phyloP scores from a whole-genome alignment of 2,888 invertebrate species.

The Pristionchus fissidentatus region DNA sequence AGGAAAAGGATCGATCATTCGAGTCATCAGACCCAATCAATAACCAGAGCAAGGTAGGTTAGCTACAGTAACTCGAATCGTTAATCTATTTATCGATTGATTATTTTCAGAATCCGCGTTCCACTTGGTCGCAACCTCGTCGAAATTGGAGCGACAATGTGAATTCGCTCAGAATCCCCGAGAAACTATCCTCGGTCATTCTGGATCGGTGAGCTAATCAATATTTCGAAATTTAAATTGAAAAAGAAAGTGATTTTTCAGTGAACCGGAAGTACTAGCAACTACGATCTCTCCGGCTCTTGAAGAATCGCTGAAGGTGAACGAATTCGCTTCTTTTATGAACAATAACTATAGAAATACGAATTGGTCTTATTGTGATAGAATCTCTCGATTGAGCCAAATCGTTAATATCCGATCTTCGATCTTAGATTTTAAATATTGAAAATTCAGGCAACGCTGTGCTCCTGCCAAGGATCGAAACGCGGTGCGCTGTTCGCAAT shows the following conservation, averaged over 20 bases:
- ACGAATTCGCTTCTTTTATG: too few species aligned
- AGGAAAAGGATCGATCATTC: too few species aligned
- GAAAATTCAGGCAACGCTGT: neutral
- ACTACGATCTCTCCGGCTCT: neutral
- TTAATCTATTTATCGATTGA: neutral
- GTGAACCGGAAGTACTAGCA: slow-evolving; percentile 20
- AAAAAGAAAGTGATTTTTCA: neutral
- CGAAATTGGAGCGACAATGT: slow-evolving; percentile 3
- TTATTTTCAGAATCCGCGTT: neutral
- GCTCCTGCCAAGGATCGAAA: neutral
- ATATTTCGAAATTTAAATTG: too few species aligned
- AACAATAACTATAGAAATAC: too few species aligned
- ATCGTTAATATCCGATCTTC: neutral
- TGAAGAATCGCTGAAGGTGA: slow-evolving; percentile 28
- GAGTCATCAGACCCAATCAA: too few species aligned
- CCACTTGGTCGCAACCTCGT: neutral
- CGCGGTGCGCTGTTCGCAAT: slow-evolving; percentile 4
- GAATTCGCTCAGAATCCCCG: neutral
- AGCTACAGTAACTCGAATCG: neutral
- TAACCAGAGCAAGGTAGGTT: too few species aligned
- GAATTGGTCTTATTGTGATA: slow-evolving; percentile 1
- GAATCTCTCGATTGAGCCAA: neutral
- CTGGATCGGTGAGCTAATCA: slow-evolving; percentile 38
- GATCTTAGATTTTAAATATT: too few species aligned
- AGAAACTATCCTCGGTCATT: neutral